phyloP scores from a whole-genome alignment of 2,113 vertebrate species.

The Dascyllus trimaculatus region DNA sequence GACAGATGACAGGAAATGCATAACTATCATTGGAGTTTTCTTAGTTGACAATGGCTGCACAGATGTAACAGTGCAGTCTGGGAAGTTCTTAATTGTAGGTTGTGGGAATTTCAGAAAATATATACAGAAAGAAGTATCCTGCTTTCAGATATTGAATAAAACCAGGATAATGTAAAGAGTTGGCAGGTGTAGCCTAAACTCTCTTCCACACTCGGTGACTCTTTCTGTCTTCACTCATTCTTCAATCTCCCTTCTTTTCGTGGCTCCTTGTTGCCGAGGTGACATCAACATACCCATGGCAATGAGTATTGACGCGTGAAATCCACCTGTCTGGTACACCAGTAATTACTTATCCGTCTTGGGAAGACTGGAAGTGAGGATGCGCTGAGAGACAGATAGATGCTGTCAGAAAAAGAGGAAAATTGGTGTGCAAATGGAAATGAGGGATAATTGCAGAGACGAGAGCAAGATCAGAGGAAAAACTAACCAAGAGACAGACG shows the following conservation, averaged over 20 bases:
- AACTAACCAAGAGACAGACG: constrained; percentile 11
- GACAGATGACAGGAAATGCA: background rate
- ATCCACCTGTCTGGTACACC: constrained; percentile 74
- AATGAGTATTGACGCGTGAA: constrained; percentile 76
- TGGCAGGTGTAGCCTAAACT: constrained; percentile 24
- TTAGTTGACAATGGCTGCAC: too few species aligned
- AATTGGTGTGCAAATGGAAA: constrained; percentile 64
- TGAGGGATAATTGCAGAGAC: constrained; percentile 60
- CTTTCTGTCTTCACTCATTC: constrained; percentile 21
- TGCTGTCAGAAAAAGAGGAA: constrained; percentile 45
- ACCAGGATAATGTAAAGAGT: background rate
- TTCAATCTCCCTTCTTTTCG: constrained; percentile 24
- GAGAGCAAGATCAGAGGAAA: constrained; percentile 23
- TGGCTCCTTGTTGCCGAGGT: constrained; percentile 66
- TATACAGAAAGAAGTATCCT: too few species aligned
- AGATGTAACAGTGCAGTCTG: too few species aligned
- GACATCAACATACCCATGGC: constrained; percentile 69
- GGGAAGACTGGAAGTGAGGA: constrained; percentile 49
- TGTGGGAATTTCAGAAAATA: too few species aligned
- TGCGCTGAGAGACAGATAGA: constrained; percentile 54
- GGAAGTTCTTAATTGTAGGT: too few species aligned
- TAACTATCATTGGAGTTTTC: too few species aligned
- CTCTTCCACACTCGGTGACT: background rate
- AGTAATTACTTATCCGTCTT: constrained; percentile 77
- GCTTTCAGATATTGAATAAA: background rate